Percentiles rank a stretch among this genome's conserved stretches.
phyloP scores from a whole-genome alignment of 1,140 invertebrate genomes.

The Zelostemma sp. region DNA sequence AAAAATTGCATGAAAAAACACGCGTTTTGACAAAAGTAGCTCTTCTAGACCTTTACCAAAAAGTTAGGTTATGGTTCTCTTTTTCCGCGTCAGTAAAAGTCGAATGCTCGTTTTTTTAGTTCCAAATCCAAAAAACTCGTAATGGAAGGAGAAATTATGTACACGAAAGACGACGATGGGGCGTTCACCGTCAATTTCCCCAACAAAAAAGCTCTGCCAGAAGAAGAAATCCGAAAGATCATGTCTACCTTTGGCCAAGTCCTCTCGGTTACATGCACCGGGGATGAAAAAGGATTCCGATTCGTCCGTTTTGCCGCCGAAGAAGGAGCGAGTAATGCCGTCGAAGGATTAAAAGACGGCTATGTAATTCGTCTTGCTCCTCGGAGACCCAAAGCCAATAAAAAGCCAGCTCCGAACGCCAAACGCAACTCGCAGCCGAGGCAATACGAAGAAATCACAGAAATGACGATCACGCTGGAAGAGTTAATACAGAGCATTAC shows the following conservation, averaged over 20 bases:
- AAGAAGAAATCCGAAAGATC: conserved; percentile 33
- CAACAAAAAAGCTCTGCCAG: conserved; percentile 30
- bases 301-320: conserved; percentile 33
- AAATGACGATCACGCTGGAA: neutral
- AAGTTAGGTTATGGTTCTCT: no score
- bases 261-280: conserved; percentile 13
- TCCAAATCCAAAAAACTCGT: no score
- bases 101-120: no score
- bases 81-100: no score
- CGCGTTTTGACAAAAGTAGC: no score
- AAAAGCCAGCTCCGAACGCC: neutral
- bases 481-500: neutral
- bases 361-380: conserved; percentile 13
- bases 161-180: conserved; percentile 12
- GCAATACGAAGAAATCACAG: no score
- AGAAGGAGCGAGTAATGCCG: conserved; percentile 26
- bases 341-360: conserved; percentile 32
- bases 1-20: no score
- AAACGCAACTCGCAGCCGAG: neutral
- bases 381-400: conserved; percentile 10
- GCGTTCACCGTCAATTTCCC: conserved; percentile 35
- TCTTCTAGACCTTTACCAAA: no score
- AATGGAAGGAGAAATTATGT: conserved; percentile 12
- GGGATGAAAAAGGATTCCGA: conserved; percentile 40
- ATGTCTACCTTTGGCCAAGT: conserved; percentile 37